Conservation (phyloP, 2,888 invertebrate genomes). For the Morpho achilles region DNA sequence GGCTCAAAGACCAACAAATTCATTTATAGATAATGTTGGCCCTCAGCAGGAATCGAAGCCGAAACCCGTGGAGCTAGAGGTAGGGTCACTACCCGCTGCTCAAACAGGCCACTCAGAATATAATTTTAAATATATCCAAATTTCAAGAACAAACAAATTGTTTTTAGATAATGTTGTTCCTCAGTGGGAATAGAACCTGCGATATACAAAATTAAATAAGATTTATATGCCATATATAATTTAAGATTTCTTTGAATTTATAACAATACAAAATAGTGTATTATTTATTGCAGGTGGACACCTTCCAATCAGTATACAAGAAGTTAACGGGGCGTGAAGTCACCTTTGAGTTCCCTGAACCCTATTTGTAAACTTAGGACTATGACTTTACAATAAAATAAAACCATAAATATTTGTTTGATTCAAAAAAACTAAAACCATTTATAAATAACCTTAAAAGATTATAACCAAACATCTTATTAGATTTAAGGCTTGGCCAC, state of each 20-base stretch:
- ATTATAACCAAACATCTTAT: background rate
- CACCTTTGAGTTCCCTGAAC: constrained; percentile 99
- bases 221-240: too few relatives aligned
- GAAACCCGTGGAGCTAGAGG: too few relatives aligned
- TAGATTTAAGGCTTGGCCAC: too few relatives aligned
- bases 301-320: constrained; percentile 99
- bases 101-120: too few relatives aligned
- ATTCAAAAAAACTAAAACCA: background rate
- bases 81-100: too few relatives aligned
- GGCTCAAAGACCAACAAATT: background rate
- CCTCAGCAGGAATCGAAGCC: too few relatives aligned
- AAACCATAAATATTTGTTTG: constrained; percentile 42
- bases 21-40: background rate
- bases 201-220: too few relatives aligned
- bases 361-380: constrained; percentile 89
- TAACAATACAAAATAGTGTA: background rate
- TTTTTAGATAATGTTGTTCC: background rate
- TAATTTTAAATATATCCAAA: too few relatives aligned
- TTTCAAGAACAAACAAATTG: background rate
- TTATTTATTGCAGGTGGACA: constrained; percentile 89
- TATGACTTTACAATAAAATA: constrained; percentile 75
- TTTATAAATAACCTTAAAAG: background rate
- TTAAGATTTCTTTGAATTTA: background rate
- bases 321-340: constrained; percentile 99
- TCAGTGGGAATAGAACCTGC: too few relatives aligned